Evolutionary conservation across 2,888 invertebrate genomes (phyloP), one percentile per base, ranked within the genome.

Genomic region (Oscheius myriophilus): DNA sequence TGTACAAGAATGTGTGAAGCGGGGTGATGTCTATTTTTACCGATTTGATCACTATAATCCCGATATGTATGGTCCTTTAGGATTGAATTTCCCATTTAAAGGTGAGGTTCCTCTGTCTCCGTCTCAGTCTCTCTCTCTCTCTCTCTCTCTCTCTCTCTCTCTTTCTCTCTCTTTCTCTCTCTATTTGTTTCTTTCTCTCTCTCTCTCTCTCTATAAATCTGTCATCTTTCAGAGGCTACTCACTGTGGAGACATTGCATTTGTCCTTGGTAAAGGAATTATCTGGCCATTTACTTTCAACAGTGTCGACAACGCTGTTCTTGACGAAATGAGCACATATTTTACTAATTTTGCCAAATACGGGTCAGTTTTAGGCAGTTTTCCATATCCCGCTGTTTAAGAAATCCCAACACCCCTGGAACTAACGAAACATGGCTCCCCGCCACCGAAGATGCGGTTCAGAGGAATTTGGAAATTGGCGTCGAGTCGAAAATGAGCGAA

Each of bases 161-260:
- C 81, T 81, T 42, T 69, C 82, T 62, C n/a, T 21, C 26, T n/a
- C 46, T 16, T 6, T 25, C 23, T 25, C 14, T 4, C 14, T 57
- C 4, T 23, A 2, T 53, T 7, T 16, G 3, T 16, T 6, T 46
- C 18, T 46, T 9, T n/a, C 18, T 23, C 2, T 21, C 4, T n/a
- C n/a, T 52, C 26, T 25, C 14, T 46, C 81, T 81, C 43, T 69
- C 82, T 62, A 79, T 77, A 45, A 81, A 79, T 53, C 69, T 80
- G 11, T 71, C 81, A 42, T 81, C 81, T 33, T 75, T 39, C 71
- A 81, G 82, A 76, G 4, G 79, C 82, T 11, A 83, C 83, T 9
- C 84, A 84, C 58, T 83, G 82, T 53, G 73, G 75, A 52, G 84
- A 84, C 42, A 70, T 84, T 62, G 76, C 80, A 52, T 84, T 81